Base-by-base conservation (phyloP, 2,797 vertebrate genomes). In the Ctenochaetus hawaiiensis region DNA sequence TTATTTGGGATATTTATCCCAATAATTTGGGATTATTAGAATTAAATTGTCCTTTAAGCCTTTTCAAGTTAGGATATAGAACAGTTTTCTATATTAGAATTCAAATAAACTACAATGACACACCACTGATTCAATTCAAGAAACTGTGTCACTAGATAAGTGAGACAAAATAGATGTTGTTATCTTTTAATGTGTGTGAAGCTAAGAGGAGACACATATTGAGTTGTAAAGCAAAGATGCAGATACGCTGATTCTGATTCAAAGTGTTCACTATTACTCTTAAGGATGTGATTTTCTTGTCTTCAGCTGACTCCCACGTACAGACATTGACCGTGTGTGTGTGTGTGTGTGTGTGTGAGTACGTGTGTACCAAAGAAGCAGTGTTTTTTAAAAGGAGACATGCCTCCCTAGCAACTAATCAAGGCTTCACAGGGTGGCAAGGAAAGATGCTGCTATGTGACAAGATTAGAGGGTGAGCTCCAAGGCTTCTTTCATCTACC, bases 391-490 rank as follows among this genome's bases (percentile, higher is more conserved):
- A 81, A 85, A 84, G 76, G 51, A 81, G 72, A 83, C 59, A 34
- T 77, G 75, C 48, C 56, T 84, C 75, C 68, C 77, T 64, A 58
- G 81, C 77, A 60, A 78, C 85, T 90, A 88, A 93, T 93, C 87
- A 92, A 82, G 72, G 79, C 72, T 90, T 81, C 74, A 81, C 37
- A 89, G 84, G 89, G 70, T 37, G 77, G 65, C 26, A 37, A 68
- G 74, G 54, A 81, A 82, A 80, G 69, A 89, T 78, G 84, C 67
- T 26, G 70, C 75, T 78, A 76, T 62, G 84, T 85, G 81, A 90
- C 84, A 78, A 87, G 91, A 93, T 90, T 87, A 90, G 77, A 72
- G 78, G 83, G 68, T 91, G 91, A 93, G 91, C 91, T 91, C 87
- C 39, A 45, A 71, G 88, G 83, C 74, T 87, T 83, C 87, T 89